Evolutionary conservation across 1,140 invertebrate species (phyloP).

Genomic region (Drosophila malerkotliana): DNA sequence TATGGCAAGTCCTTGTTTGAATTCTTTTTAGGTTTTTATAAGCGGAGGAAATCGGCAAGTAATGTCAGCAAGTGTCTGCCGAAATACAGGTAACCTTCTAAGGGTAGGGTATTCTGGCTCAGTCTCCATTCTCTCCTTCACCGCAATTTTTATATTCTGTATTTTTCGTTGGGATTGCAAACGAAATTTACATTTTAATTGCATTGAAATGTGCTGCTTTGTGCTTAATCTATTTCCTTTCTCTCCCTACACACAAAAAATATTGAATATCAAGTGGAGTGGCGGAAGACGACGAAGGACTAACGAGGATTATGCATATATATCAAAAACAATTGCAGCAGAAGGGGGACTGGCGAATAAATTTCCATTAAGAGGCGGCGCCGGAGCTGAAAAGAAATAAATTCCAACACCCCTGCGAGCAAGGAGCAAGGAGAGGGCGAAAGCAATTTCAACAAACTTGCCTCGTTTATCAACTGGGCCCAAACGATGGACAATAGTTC

Average conservation of each 20-base stretch:
- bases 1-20: constrained; percentile 68
- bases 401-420: constrained; percentile 65
- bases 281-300: constrained; percentile 11
- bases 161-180: constrained; percentile 49
- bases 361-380: constrained; percentile 71
- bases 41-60: constrained; percentile 25
- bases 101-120: background rate
- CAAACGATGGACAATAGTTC: constrained; percentile 71
- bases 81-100: background rate
- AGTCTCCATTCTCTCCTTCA: background rate
- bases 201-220: constrained; percentile 69
- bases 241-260: constrained; percentile 39
- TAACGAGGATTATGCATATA: constrained; percentile 51
- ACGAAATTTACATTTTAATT: constrained; percentile 80
- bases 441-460: constrained; percentile 77
- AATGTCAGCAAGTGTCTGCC: too few relatives aligned
- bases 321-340: constrained; percentile 69
- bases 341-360: constrained; percentile 61
- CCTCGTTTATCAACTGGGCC: constrained; percentile 67
- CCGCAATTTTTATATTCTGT: constrained; percentile 10
- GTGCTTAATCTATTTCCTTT: constrained; percentile 69
- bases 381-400: constrained; percentile 66
- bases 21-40: constrained; percentile 79
- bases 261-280: constrained; percentile 75
- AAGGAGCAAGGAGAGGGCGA: constrained; percentile 24